Evolutionary conservation across 2,113 vertebrate genomes (phyloP).

Genomic region (Gallinago paraguaiae): DNA sequence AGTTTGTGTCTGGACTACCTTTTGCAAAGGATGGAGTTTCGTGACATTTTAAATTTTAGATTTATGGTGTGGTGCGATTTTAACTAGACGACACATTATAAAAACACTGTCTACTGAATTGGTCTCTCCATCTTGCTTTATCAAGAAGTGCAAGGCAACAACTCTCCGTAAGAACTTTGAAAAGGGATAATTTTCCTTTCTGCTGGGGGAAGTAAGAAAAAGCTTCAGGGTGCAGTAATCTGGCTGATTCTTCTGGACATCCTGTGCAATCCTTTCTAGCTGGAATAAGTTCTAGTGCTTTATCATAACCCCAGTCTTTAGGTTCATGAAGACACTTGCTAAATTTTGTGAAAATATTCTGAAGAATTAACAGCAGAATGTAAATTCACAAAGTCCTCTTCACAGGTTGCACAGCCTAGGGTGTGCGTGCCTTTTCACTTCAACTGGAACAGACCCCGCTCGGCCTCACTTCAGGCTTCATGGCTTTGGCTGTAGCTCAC

Average conservation of each 20-base stretch:
- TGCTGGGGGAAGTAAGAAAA: neutral
- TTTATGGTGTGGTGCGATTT: neutral
- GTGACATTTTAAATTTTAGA: neutral
- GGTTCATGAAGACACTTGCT: neutral
- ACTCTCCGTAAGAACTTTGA: neutral
- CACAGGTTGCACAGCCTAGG: neutral
- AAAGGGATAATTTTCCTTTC: neutral
- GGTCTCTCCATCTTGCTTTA: neutral
- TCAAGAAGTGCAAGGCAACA: neutral
- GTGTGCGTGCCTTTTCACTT: neutral
- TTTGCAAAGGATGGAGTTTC: neutral
- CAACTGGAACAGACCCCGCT: neutral
- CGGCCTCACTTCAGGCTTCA: neutral
- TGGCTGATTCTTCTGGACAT: neutral
- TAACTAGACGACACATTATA: neutral
- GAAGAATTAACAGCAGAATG: neutral
- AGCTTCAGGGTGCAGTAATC: neutral
- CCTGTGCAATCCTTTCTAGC: neutral
- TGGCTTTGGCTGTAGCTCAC: neutral
- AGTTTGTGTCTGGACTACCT: neutral
- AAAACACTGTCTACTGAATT: neutral
- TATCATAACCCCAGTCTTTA: neutral
- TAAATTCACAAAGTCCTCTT: neutral
- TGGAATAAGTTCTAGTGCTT: neutral
- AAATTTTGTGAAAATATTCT: neutral